Percentiles rank a stretch among this genome's conserved stretches.
phyloP scores from a whole-genome alignment of 2,888 invertebrate species.

The Pseudolycoriella hygida region DNA sequence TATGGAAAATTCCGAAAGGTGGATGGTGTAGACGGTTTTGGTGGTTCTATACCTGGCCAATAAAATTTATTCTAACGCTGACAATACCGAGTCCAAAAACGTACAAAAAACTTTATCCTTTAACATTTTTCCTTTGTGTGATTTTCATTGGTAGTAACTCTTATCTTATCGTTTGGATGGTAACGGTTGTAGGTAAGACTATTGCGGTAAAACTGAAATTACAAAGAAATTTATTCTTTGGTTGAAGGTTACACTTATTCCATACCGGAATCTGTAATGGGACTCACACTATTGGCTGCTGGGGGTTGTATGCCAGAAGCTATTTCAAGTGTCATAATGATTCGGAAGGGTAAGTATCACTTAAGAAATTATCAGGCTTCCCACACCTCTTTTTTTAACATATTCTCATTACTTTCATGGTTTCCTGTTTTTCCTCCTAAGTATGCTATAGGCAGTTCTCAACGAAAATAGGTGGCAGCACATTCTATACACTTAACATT shows the following conservation, averaged over 20 bases:
- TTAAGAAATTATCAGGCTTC: background rate
- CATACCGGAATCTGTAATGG: constrained; percentile 80
- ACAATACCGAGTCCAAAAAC: constrained; percentile 54
- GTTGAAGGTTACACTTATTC: constrained; percentile 57
- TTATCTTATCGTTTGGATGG: constrained; percentile 84
- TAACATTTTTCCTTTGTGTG: constrained; percentile 73
- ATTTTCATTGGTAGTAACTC: constrained; percentile 72
- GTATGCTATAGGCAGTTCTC: too few relatives aligned
- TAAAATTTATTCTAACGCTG: constrained; percentile 41
- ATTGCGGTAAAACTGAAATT: too few relatives aligned
- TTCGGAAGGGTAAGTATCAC: constrained; percentile 49
- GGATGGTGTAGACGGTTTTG: constrained; percentile 26
- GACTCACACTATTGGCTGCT: constrained; percentile 76
- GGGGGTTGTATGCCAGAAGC: constrained; percentile 78
- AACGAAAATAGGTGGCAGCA: too few relatives aligned
- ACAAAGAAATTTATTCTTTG: background rate
- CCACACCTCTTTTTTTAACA: too few relatives aligned
- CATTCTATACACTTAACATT: too few relatives aligned
- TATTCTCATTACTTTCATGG: too few relatives aligned
- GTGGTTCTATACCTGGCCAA: constrained; percentile 57
- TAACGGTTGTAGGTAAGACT: constrained; percentile 58
- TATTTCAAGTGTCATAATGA: constrained; percentile 66
- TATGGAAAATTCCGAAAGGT: constrained; percentile 31
- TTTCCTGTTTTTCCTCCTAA: too few relatives aligned
- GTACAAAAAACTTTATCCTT: constrained; percentile 44